Conservation (phyloP, 2,888 invertebrate genomes). For the Dryococelus australis region DNA sequence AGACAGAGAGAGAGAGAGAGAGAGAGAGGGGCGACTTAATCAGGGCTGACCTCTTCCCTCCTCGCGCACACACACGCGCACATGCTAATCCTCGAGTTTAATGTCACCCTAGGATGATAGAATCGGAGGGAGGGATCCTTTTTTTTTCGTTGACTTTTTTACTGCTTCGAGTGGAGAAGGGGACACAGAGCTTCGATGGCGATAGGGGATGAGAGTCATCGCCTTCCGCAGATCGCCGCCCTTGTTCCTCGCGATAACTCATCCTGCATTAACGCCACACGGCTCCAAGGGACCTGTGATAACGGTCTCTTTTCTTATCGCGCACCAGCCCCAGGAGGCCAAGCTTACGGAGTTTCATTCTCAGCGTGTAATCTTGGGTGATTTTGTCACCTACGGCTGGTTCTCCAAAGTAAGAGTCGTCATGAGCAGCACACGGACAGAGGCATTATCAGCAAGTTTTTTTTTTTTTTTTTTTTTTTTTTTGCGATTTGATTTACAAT, state of each 20-base stretch:
- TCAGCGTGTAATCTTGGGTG: no score
- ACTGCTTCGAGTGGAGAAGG: neutral
- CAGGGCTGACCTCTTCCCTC: slow-evolving; percentile 21
- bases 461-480: no score
- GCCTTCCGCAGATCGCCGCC: neutral
- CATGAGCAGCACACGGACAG: no score
- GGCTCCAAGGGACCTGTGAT: neutral
- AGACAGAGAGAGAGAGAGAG: no score
- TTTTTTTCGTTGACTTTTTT: neutral
- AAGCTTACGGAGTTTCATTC: neutral
- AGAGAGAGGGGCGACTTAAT: slow-evolving; percentile 24
- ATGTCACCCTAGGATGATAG: neutral
- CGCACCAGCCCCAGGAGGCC: neutral
- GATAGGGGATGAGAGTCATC: neutral
- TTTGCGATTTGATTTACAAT: no score
- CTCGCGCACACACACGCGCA: neutral
- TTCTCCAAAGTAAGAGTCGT: no score
- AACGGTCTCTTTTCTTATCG: neutral
- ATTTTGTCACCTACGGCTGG: no score
- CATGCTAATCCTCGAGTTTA: slow-evolving; percentile 5
- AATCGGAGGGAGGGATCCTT: neutral
- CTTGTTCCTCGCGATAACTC: neutral
- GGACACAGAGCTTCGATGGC: neutral
- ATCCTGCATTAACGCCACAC: neutral
- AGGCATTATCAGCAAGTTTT: no score